phyloP scores from a whole-genome alignment of 2,888 invertebrate species.

The Noctua pronuba region DNA sequence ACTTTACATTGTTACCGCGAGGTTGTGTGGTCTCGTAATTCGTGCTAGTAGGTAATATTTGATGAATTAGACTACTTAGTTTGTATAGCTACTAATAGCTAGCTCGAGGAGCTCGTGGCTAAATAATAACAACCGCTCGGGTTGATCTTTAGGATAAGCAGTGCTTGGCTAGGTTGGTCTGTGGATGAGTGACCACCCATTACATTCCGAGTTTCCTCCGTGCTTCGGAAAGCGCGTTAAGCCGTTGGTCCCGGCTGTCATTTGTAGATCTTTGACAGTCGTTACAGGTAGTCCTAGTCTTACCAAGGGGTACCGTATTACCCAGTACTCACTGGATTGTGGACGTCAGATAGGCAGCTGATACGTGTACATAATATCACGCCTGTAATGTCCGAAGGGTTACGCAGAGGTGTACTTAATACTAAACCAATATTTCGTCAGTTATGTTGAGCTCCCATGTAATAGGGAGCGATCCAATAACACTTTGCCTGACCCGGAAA shows the following conservation, averaged over 20 bases:
- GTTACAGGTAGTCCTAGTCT: not conserved
- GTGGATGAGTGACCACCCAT: not conserved
- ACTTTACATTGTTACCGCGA: constrained; percentile 16
- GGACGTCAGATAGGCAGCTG: too few species aligned
- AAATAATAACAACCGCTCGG: not conserved
- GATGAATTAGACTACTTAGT: not conserved
- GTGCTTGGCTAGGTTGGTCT: not conserved
- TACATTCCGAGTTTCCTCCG: not conserved
- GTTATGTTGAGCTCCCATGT: too few species aligned
- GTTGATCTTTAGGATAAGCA: not conserved
- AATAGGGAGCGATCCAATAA: too few species aligned
- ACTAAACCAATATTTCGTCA: too few species aligned
- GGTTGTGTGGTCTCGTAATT: constrained; percentile 3
- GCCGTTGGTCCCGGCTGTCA: not conserved
- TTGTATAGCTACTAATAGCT: not conserved
- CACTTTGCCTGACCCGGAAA: too few species aligned
- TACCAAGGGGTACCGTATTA: not conserved
- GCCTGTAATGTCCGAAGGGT: too few species aligned
- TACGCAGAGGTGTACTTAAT: too few species aligned
- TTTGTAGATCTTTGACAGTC: not conserved
- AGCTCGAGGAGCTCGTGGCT: not conserved
- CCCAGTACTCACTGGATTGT: too few species aligned
- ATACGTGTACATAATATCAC: too few species aligned
- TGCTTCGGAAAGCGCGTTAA: not conserved
- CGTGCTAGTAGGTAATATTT: not conserved